Conservation (phyloP, 2,888 invertebrate species). For the Cordylochernes scorpioides region DNA sequence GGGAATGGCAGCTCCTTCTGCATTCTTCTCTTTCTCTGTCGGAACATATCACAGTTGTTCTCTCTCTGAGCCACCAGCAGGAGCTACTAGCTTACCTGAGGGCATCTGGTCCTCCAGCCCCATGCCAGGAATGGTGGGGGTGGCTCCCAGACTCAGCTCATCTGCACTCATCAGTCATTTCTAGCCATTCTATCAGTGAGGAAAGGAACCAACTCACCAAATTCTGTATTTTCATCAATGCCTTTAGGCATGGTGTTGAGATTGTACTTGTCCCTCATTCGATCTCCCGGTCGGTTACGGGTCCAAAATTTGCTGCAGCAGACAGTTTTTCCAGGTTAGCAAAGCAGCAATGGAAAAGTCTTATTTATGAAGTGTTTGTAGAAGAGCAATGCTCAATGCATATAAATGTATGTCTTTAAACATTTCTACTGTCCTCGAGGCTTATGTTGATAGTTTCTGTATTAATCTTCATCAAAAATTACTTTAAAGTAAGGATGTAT, state of each 20-base stretch:
- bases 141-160: too few species aligned
- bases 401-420: too few species aligned
- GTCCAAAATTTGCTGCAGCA: slow-evolving; percentile 77
- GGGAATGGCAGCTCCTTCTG: slow-evolving; percentile 32
- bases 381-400: too few species aligned
- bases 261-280: slow-evolving; percentile 92
- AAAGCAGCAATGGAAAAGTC: background rate
- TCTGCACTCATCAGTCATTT: slow-evolving; percentile 29
- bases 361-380: background rate
- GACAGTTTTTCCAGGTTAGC: background rate
- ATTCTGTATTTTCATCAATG: slow-evolving; percentile 20
- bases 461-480: too few species aligned
- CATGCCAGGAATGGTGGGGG: slow-evolving; percentile 63
- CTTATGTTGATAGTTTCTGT: too few species aligned
- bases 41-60: too few species aligned
- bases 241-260: slow-evolving; percentile 68
- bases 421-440: too few species aligned
- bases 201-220: slow-evolving; percentile 9
- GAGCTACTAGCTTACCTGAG: slow-evolving; percentile 6
- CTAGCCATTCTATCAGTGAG: background rate
- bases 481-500: too few species aligned
- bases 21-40: too few species aligned
- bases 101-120: slow-evolving; percentile 52
- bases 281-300: slow-evolving; percentile 86
- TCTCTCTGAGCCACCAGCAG: background rate